These are phyloP conservation scores for Rhorus exstirpatorius DNA, from an alignment of 2,888 invertebrate genomes.

Conservation along the genomic window DNA sequence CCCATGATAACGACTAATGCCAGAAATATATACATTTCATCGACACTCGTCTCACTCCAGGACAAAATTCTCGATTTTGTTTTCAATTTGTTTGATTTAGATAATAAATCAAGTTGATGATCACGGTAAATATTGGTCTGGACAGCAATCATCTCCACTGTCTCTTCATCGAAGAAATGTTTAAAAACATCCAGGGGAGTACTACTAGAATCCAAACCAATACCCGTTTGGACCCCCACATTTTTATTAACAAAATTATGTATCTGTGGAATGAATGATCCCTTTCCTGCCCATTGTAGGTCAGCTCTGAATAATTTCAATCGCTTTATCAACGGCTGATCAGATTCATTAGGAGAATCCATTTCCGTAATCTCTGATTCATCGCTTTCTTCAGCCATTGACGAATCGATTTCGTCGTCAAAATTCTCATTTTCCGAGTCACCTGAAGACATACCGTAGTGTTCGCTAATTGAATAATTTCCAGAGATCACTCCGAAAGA, in stretches of 20 bases:
- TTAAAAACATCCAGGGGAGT: constrained; percentile 33
- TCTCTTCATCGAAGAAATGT: constrained; percentile 26
- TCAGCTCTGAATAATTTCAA: constrained; percentile 42
- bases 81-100: constrained; percentile 33
- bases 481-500: neutral
- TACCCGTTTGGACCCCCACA: constrained; percentile 24
- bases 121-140: constrained; percentile 48
- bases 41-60: constrained; percentile 15
- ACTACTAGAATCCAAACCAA: constrained; percentile 35
- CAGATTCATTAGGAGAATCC: constrained; percentile 30
- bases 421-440: constrained; percentile 24
- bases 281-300: constrained; percentile 21
- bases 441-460: constrained; percentile 15
- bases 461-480: constrained; percentile 25
- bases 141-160: constrained; percentile 27
- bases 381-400: constrained; percentile 9
- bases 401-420: constrained; percentile 31
- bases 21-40: constrained; percentile 34
- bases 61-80: constrained; percentile 28
- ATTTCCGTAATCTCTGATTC: constrained; percentile 16
- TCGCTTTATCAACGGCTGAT: constrained; percentile 24
- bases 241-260: constrained; percentile 31
- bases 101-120: constrained; percentile 30
- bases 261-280: constrained; percentile 15
- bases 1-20: constrained; percentile 39